phyloP scores from a whole-genome alignment of 2,113 vertebrate genomes.

The Petrocephalus microphthalmus region DNA sequence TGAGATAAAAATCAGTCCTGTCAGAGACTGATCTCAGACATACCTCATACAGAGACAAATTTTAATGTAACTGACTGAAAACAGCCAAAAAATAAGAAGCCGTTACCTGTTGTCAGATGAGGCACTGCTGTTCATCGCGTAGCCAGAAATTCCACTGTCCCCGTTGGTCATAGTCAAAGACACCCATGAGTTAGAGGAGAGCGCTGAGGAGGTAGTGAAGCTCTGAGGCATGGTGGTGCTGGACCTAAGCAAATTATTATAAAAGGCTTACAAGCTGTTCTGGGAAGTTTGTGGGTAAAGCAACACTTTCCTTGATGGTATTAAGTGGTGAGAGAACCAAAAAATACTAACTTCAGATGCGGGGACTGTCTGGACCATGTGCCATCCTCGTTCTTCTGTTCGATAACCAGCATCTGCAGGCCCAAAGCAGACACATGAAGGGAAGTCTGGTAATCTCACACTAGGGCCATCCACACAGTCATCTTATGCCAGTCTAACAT shows the following conservation, averaged over 20 bases:
- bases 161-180: slow-evolving; percentile 85
- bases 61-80: neutral
- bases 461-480: neutral
- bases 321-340: neutral
- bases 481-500: neutral
- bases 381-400: slow-evolving; percentile 90
- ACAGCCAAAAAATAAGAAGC: neutral
- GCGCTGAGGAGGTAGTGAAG: slow-evolving; percentile 89
- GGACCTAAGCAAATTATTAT: slow-evolving; percentile 62
- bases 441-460: neutral
- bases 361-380: slow-evolving; percentile 82
- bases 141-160: slow-evolving; percentile 76
- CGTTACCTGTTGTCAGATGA: slow-evolving; percentile 67
- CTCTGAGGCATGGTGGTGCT: slow-evolving; percentile 81
- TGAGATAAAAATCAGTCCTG: slow-evolving; percentile 34
- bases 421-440: neutral
- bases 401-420: slow-evolving; percentile 84
- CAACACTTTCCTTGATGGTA: neutral
- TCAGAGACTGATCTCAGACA: neutral
- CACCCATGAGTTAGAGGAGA: slow-evolving; percentile 78
- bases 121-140: slow-evolving; percentile 78
- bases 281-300: neutral
- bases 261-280: neutral
- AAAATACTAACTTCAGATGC: slow-evolving; percentile 71
- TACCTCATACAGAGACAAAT: neutral